Evolutionary conservation across 2,888 invertebrate species (phyloP), one percentile per base, ranked within the genome.

Genomic region (Acheta domesticus): DNA sequence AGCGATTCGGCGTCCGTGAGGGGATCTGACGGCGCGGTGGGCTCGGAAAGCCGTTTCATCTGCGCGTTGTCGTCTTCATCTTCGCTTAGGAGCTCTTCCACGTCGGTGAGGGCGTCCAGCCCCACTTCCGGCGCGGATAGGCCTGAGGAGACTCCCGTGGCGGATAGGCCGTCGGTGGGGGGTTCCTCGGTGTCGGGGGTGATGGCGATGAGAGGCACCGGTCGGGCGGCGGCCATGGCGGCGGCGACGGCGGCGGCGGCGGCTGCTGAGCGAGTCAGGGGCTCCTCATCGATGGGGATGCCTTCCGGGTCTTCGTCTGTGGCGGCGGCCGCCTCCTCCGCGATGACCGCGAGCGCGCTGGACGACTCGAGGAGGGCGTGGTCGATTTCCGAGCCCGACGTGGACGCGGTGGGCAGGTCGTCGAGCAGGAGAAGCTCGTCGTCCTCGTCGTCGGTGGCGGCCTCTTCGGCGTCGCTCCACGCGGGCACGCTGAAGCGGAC

Each of bases 201-300:
- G 74, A 88, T 85, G 19, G 86, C 86, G 78, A 88, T 88, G 80
- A 84, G 62, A 48, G 86, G 86, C 49, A 86, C 76, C 74, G 83
- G 81, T 77, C 49, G 23, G 16, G 21, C 16, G 16, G 21, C 21
- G 21, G 75, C 75, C 75, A 75, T 75, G 21, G 75, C 21, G 36
- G 36, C 23, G 14, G 20, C 23, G 14, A 75, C 75, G 19, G 20
- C 20, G 16, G 23, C 76, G n/a, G n/a, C 49, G 20, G 48, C 21
- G 19, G 23, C 76, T 75, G 36, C 21, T 21, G 75, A n/a, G 16
- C n/a, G 20, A 49, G 75, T 78, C 23, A 78, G 19, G 20, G 81
- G 80, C 73, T 77, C 80, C 48, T 82, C 80, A 79, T 82, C 83
- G 78, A 83, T 79, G 23, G 83, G 81, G 77, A 82, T 82, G 20